Base-by-base conservation (phyloP, 1,140 invertebrate species). In the Drosophila simulans region DNA sequence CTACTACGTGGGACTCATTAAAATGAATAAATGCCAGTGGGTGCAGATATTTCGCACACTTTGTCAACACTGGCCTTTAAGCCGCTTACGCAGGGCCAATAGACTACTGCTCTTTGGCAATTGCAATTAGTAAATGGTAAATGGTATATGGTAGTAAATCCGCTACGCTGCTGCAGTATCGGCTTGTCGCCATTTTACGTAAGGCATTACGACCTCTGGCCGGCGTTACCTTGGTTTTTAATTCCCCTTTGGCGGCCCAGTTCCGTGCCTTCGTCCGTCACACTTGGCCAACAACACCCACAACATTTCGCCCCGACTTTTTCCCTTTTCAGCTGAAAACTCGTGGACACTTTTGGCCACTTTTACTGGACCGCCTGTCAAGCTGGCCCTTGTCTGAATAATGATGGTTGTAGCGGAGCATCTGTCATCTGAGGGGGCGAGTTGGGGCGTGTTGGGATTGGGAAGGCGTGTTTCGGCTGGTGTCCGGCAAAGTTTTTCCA, bases 51-150 rank as follows among this genome's bases (percentile, higher is more conserved):
- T 70, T 70, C 37, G 42, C 66, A 69, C 49, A 39, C 76, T 80
- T 79, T 65, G 57, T 66, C 48, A 74, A 53, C 43, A 53, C 43
- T 56, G 57, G 39, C 55, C 34, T 49, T 17, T 68, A 70, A 70
- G 66, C 63, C 49, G 63, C 43, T 70, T 70, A 69, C 35, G 35
- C 22, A 65, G 43, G 57, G 46, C 53, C 34, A 64, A 62, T 48
- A 63, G 31, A 64, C 37, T 39, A 25, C 34, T 63, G 48, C 37
- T 58, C 60, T 62, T 51, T 45, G 72, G 57, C 76, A 85, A 83
- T 59, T 78, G 75, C 80, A 85, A 85, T 80, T 80, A 72, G 58
- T 55, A 58, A 80, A 84, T 66, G 79, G 70, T 72, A 55, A 20
- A 20, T 22, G 20, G 58, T 55, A 58, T 76, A 84, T 66, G 76